phyloP scores from a whole-genome alignment of 2,888 invertebrate genomes.

The Yponomeuta cagnagella region DNA sequence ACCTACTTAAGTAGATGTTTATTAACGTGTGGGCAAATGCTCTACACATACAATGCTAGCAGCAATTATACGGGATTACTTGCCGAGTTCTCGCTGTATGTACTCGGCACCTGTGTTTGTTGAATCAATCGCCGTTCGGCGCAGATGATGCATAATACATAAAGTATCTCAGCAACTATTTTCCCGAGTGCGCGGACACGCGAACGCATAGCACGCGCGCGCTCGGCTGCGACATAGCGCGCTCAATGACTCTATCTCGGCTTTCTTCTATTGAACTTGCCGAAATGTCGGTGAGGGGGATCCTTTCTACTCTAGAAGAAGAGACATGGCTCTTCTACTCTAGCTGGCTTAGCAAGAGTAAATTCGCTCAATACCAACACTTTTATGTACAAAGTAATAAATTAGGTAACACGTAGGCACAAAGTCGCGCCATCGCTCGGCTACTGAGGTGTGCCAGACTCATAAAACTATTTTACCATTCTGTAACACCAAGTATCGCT shows the following conservation, averaged over 20 bases:
- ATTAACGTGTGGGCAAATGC: neutral
- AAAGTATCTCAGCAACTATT: slow-evolving; percentile 42
- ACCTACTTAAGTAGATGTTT: neutral
- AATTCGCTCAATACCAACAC: too few relatives aligned
- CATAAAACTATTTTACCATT: too few relatives aligned
- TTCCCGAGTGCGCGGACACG: slow-evolving; percentile 42
- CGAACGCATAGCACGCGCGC: slow-evolving; percentile 52
- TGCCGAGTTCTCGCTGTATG: neutral
- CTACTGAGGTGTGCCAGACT: too few relatives aligned
- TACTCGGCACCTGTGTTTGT: neutral
- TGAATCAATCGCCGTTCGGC: slow-evolving; percentile 11
- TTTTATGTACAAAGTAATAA: too few relatives aligned
- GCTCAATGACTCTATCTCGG: slow-evolving; percentile 43
- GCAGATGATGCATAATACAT: slow-evolving; percentile 49
- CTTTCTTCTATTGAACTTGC: slow-evolving; percentile 45
- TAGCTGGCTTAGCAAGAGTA: too few relatives aligned
- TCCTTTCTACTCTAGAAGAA: neutral
- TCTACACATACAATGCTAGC: neutral
- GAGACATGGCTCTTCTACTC: too few relatives aligned
- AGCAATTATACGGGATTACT: slow-evolving; percentile 3
- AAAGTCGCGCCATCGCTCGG: too few relatives aligned
- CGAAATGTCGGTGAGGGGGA: neutral
- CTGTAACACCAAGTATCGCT: too few relatives aligned
- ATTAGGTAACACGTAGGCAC: too few relatives aligned
- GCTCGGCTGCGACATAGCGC: slow-evolving; percentile 45